Base-by-base conservation (phyloP, 2,797 vertebrate genomes). In the Peromyscus nudipes region DNA sequence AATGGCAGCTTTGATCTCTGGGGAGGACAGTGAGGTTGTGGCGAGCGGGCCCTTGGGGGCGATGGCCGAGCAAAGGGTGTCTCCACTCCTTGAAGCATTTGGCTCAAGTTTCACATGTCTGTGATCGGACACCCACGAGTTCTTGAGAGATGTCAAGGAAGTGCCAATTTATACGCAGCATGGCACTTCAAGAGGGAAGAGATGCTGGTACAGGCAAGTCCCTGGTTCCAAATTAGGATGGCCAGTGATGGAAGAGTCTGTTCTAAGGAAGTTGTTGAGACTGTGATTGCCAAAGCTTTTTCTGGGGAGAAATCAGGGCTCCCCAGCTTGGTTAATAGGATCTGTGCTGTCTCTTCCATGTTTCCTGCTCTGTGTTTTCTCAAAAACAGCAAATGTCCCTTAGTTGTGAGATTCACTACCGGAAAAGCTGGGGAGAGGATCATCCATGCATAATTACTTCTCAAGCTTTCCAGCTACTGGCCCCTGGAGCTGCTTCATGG, bases 321-420 rank as follows among this genome's bases (percentile, higher is more conserved):
- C 80, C 79, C 17, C 29, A 25, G 37, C 64, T 95, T 93, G 49
- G 77, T 88, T 86, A 86, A 65, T 87, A 64, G 88, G 60, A 37
- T 40, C 21, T 6, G 23, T 62, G 60, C 25, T 64, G 7, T 85
- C 52, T 94, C 46, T 81, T 81, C 34, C 2, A 21, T 57, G 64
- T 65, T 91, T 67, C 21, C 17, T 81, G 94, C 49, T 49, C 46
- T 49, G 55, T 57, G 34, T 91, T 96, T 83, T 80, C 79, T 91
- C 55, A n/a, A 83, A 75, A 85, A 65, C 71, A 77, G 16, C 19
- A 84, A 91, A 57, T 43, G 65, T 69, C 67, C 49, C 80, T 94
- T 92, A 81, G 87, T 71, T 77, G 46, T 96, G 92, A 96, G 89
- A 95, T 89, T 87, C 82, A 52, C 92, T 96, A 27, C 88, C 95